Base-by-base conservation (phyloP, 2,797 vertebrate genomes). In the Labeo calbasu region DNA sequence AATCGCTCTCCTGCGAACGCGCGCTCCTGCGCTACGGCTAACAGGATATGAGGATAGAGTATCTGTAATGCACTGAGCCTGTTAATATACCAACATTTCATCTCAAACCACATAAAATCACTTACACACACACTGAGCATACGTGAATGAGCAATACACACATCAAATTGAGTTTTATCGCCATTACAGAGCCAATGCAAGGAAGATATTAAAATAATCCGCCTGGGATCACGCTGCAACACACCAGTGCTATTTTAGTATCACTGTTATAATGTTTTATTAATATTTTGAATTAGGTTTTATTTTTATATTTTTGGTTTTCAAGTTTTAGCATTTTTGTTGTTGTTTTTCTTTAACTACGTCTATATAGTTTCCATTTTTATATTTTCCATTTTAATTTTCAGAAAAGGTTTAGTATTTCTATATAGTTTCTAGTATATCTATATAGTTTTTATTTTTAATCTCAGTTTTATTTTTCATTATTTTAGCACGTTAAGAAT, bases 41-140 rank as follows among this genome's bases (percentile, higher is more conserved):
- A 79, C 76, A 79, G 57, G 50, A 83, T 73, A 78, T 79, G 81
- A 69, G 66, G 73, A 72, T 59, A 61, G 50, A 51, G 73, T 77
- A 82, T 85, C 71, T 65, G 61, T 3, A 65, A 63, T 28, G 59
- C 59, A 61, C 23, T 19, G 11, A 61, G 50, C 48, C 73, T 23
- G 65, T 46, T 79, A 80, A 80, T 80, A 80, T 4, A 55, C 21
- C 65, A 43, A 59, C 57, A 85, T 51, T 71, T 80, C 55, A 66
- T 81, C 80, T 65, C 70, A 61, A 36, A 61, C 59, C 57, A 75
- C 13, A 57, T 46, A 28, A 81, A 36, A 82, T 51, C 48, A 28
- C 55, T 23, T 50, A 79, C 76, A 63, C 83, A 76, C 46, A 65
- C 85, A 83, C 79, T 19, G 32, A 15, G 8, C 76, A 32, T 25